Conservation (phyloP, 2,113 vertebrate species). For the Tupaia chinensis region DNA sequence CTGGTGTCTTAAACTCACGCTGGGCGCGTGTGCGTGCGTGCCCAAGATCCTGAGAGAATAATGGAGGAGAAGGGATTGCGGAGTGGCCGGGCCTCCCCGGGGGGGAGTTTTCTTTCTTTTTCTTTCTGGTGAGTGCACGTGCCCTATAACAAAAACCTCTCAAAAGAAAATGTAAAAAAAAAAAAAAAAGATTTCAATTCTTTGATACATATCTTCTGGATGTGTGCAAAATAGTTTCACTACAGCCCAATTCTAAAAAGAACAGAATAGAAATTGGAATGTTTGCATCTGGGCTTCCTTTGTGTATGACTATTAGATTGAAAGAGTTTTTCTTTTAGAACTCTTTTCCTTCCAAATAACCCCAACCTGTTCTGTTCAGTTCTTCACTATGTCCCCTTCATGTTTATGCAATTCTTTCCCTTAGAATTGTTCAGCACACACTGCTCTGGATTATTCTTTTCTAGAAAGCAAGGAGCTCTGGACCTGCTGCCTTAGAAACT, state of each 20-base stretch:
- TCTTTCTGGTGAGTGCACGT: too few relatives aligned
- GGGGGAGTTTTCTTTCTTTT: too few relatives aligned
- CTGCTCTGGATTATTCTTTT: background rate
- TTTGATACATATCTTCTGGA: background rate
- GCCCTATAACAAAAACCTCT: too few relatives aligned
- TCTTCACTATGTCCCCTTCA: background rate
- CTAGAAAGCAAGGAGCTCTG: background rate
- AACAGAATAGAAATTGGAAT: background rate
- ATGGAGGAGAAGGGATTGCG: too few relatives aligned
- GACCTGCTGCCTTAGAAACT: background rate
- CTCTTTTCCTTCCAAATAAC: conserved; percentile 14
- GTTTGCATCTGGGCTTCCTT: conserved; percentile 7
- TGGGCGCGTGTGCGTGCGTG: too few relatives aligned
- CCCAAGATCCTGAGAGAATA: too few relatives aligned
- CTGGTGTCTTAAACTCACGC: too few relatives aligned
- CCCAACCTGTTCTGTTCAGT: background rate
- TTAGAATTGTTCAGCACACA: background rate
- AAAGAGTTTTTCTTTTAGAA: background rate
- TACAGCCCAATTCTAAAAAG: background rate
- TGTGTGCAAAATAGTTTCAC: background rate
- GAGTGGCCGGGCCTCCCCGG: too few relatives aligned
- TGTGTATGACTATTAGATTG: background rate
- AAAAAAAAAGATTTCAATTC: background rate
- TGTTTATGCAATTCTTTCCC: background rate
- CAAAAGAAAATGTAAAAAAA: too few relatives aligned